phyloP scores from a whole-genome alignment of 1,140 invertebrate genomes.

The Leptonema lineaticorne region DNA sequence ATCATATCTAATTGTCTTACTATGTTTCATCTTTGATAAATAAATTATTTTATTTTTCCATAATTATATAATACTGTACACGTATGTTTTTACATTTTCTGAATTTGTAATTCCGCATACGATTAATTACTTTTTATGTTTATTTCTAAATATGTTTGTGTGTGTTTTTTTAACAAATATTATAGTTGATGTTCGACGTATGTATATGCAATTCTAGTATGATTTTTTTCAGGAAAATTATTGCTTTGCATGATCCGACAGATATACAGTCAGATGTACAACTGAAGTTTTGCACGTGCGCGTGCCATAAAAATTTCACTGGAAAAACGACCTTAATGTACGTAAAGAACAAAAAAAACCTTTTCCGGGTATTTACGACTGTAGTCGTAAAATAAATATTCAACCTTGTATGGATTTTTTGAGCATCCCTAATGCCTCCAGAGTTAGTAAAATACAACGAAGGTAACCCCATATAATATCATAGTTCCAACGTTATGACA shows the following conservation, averaged over 20 bases:
- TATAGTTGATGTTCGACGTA: background rate
- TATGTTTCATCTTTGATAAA: too few relatives aligned
- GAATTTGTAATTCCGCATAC: background rate
- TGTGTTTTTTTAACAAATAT: background rate
- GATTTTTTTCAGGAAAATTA: conserved; percentile 1
- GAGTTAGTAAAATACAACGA: conserved; percentile 2
- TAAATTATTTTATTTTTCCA: too few relatives aligned
- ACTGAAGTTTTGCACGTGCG: conserved; percentile 24
- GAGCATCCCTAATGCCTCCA: conserved; percentile 12
- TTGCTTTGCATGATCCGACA: conserved; percentile 17
- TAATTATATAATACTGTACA: too few relatives aligned
- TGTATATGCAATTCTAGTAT: background rate
- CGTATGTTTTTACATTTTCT: background rate
- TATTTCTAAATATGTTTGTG: too few relatives aligned
- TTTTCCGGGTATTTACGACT: conserved; percentile 30
- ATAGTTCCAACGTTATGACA: background rate
- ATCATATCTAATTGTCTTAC: too few relatives aligned
- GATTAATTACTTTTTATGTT: background rate
- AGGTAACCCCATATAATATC: conserved; percentile 8
- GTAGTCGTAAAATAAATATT: conserved; percentile 20
- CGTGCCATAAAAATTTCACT: conserved; percentile 28
- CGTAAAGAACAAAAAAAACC: conserved; percentile 25
- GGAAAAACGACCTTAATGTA: conserved; percentile 28
- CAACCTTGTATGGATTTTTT: conserved; percentile 21
- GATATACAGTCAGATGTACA: conserved; percentile 18